Evolutionary conservation across 1,140 invertebrate species (phyloP), one percentile per base, ranked within the genome.

Genomic region (Conopomorpha cramerella): DNA sequence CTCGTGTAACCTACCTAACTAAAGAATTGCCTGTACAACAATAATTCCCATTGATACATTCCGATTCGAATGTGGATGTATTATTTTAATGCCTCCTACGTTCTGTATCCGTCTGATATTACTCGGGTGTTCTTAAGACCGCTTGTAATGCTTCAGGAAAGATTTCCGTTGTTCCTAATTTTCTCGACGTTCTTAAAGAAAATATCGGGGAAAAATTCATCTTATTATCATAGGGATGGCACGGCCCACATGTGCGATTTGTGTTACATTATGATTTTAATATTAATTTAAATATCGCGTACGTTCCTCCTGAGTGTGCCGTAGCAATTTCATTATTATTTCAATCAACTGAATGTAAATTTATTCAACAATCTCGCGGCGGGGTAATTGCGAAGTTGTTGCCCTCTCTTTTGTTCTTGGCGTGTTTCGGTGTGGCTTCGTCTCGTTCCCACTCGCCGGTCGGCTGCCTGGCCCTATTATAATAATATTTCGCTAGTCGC

Each of bases 271-370:
- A 73, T 66, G 57, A 73, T 73, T 67, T 68, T 74, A 74, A 66
- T 73, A 73, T 71, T 71, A 67, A 74, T 74, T 71, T 74, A 74
- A 71, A 71, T 70, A 71, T 67, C 58, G 55, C 55, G 57, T 58
- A 61, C 57, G 57, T 55, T 53, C 55, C 56, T 58, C 51, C 57
- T 51, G 61, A 66, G 65, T 66, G 53, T 65, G 58, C 64, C 55
- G 55, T 60, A 67, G 62, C 66, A 71, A 74, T 71, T 71, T 74
- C 70, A 71, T 74, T 74, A 74, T 74, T 74, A 74, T 74, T 71
- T 74, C 70, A 74, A 74, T 74, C 70, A 71, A 67, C 60, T 67
- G 57, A 71, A 74, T 71, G 70, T 71, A 71, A 71, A 74, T 74
- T 70, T 74, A 74, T 74, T 74, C 70, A 70, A 74, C 66, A 71